phyloP scores from a whole-genome alignment of 37 sponge, comb jelly and placozoan genomes.

The Lycopodina hypogea region DNA sequence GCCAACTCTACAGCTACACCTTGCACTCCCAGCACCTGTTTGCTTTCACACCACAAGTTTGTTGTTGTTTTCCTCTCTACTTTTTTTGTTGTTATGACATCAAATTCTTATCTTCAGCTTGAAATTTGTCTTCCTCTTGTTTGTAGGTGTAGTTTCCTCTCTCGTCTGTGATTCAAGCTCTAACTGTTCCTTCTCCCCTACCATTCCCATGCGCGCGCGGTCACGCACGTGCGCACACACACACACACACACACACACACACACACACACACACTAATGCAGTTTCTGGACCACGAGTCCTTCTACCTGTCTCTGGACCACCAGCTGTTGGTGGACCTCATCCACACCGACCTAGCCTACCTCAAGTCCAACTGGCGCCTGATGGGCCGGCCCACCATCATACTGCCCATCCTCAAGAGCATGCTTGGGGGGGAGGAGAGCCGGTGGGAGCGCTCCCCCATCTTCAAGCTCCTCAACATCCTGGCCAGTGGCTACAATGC shows the following conservation, averaged over 20 bases:
- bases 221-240: neutral
- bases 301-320: conserved; percentile 86
- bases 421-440: conserved; percentile 70
- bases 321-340: conserved; percentile 71
- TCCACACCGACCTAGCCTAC: conserved; percentile 78
- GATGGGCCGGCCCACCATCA: conserved; percentile 81
- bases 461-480: conserved; percentile 53
- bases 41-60: conserved; percentile 65
- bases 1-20: conserved; percentile 61
- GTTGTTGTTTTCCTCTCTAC: neutral
- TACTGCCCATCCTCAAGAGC: conserved; percentile 61
- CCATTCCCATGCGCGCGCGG: neutral
- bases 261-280: neutral
- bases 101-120: neutral
- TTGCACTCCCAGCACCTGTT: conserved; percentile 17
- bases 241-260: neutral
- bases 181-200: neutral
- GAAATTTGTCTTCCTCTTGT: neutral
- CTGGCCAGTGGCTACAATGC: conserved; percentile 63
- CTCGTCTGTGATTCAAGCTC: neutral
- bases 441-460: conserved; percentile 56
- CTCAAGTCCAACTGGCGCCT: conserved; percentile 81
- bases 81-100: too few species aligned
- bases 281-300: conserved; percentile 88
- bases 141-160: too few species aligned